Percentiles rank a stretch among this genome's conserved stretches.
phyloP scores from a whole-genome alignment of 2,113 vertebrate species.

The Urocitellus parryii region DNA sequence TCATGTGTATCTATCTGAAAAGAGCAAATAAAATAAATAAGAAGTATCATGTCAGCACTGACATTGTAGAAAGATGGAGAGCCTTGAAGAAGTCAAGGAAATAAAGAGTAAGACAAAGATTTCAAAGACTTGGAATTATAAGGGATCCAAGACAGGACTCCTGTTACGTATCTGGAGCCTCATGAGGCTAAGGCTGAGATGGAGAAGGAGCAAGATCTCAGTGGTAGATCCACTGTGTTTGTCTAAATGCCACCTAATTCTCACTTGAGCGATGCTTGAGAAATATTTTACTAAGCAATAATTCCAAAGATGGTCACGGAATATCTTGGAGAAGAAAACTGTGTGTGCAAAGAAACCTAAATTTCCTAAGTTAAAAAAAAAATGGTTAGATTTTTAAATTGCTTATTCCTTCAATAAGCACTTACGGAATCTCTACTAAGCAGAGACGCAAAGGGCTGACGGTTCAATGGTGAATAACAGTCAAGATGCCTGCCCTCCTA shows the following conservation, averaged over 20 bases:
- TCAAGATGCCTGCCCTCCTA: not conserved
- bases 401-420: not conserved
- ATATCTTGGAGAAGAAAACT: constrained; percentile 16
- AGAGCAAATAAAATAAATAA: not conserved
- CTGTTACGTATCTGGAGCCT: not conserved
- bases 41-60: not conserved
- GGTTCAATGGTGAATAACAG: not conserved
- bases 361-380: constrained; percentile 50
- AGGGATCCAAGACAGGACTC: not conserved
- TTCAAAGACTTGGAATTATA: not conserved
- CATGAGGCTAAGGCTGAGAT: not conserved
- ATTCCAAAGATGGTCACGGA: not conserved
- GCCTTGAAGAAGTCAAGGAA: not conserved
- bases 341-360: not conserved
- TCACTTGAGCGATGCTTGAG: not conserved
- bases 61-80: not conserved
- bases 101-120: not conserved
- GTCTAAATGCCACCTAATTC: not conserved
- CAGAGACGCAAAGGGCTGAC: not conserved
- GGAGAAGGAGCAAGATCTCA: not conserved
- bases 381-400: not conserved
- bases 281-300: not conserved
- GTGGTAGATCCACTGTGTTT: not conserved
- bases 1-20: too few species aligned
- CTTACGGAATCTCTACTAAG: not conserved